Conservation (phyloP, 2,888 invertebrate genomes). For the Apeira syringaria region DNA sequence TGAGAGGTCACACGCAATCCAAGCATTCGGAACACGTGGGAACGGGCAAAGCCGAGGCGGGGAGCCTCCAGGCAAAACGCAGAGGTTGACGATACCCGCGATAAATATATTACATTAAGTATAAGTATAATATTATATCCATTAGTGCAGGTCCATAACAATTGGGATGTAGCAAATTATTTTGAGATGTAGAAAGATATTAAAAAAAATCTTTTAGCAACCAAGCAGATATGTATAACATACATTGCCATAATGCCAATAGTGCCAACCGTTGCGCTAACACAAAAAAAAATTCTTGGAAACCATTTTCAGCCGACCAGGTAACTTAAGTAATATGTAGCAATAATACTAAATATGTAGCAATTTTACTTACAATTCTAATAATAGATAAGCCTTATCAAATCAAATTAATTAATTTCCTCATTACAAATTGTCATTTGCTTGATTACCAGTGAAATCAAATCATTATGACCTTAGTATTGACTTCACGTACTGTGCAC, state of each 20-base stretch:
- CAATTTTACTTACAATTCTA: too few relatives aligned
- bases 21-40: slow-evolving; percentile 81
- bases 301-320: too few relatives aligned
- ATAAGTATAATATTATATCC: slow-evolving; percentile 45
- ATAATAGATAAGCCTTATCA: too few relatives aligned
- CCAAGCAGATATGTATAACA: too few relatives aligned
- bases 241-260: too few relatives aligned
- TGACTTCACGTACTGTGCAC: slow-evolving; percentile 3
- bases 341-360: too few relatives aligned
- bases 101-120: slow-evolving; percentile 57
- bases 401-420: too few relatives aligned
- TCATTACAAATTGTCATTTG: too few relatives aligned
- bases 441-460: slow-evolving; percentile 3
- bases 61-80: slow-evolving; percentile 68
- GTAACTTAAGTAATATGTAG: too few relatives aligned
- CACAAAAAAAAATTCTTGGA: too few relatives aligned
- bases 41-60: slow-evolving; percentile 69
- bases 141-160: slow-evolving; percentile 60
- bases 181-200: slow-evolving; percentile 23
- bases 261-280: too few relatives aligned
- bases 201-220: too few relatives aligned
- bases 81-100: slow-evolving; percentile 78
- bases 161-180: slow-evolving; percentile 34
- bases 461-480: slow-evolving; percentile 13
- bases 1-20: slow-evolving; percentile 79